Base-by-base conservation (phyloP, 1,140 invertebrate species). In the Pissodes strobi region DNA sequence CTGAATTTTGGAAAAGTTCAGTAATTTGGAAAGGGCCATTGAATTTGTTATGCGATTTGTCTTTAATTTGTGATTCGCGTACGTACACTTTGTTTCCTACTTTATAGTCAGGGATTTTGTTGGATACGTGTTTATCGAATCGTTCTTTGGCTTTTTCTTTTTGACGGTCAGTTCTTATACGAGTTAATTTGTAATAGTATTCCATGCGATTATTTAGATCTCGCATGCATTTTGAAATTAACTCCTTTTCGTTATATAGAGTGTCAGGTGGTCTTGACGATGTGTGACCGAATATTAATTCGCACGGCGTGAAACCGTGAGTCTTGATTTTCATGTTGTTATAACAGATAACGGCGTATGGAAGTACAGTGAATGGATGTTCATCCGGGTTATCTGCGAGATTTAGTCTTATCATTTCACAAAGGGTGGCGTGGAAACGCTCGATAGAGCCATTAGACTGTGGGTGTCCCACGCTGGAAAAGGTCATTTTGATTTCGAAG, bases 21-120 rank as follows among this genome's bases (percentile, higher is more conserved):
- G 22, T 41, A 13, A 53, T 58, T 62, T 57, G 19, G 27, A 62
- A 64, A 12, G 61, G 66, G 0, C 61, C 60, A 56, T 55, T 60
- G 48, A 64, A 64, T 60, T 60, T 48, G 15, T 59, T 67, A 34
- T 46, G 22, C 1, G 27, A 9, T 59, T 59, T 59, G 18, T 46
- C n/a, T 59, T 46, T 48, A 46, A 59, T 45, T 25, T 59, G 56
- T 8, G 56, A 46, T 48, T 59, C 56, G 17, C 37, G 46, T 10
- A 59, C 19, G 30, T 59, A 46, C 2, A 59, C 56, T 30, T 59
- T 46, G 12, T 59, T 13, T 15, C 43, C 27, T 17, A 30, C 10
- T 59, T 48, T 18, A 48, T 30, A 46, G 5, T 46, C 19, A 9
- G 1, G 13, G 15, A n/a, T 6, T 5, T 46, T 59, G 17, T 1